Evolutionary conservation across 2,113 vertebrate species (phyloP), one percentile per base, ranked within the genome.

Genomic region (Physeter macrocephalus): DNA sequence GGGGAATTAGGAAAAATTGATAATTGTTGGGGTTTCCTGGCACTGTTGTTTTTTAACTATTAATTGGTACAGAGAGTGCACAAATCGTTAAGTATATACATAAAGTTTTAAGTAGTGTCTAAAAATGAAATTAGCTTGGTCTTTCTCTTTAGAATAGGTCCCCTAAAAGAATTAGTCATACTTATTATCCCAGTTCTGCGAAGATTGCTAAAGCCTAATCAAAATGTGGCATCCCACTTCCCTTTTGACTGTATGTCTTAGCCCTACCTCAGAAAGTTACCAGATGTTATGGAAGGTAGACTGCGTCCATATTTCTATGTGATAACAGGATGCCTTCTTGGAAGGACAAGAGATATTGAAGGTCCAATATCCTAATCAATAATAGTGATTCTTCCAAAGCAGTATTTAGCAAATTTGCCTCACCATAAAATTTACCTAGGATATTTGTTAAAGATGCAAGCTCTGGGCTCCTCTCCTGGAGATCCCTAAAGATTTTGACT

Each of bases 391-490:
- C 49, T 89, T 59, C n/a, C n/a, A n/a, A 95, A 71, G n/a, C 15
- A 89, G 5, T 77, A 12, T 72, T 78, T 72, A 95, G 18, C 29
- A 89, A 94, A 97, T 92, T 86, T 90, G 8, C 67, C 39, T 92
- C 25, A 71, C 36, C 12, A 1, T 86, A 91, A 89, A 13, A 59
- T 59, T 95, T 71, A 59, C 43, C 11, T 93, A 75, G 15, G n/a
- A 49, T 82, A 87, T 81, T 92, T 95, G 34, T 77, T 92, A 54
- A 92, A 93, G 93, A 85, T 0, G 4, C 34, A 94, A 96, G 34
- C 36, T 93, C 46, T 86, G 21, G 20, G 25, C 27, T 89, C 23
- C 36, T 81, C 36, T 92, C 34, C 39, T 94, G 13, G 27, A 86
- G 43, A 94, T 71, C 10, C 43, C 36, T 66, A 92, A 85, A 87